Conservation (phyloP, 1,140 invertebrate genomes). For the Ericerus pela region DNA sequence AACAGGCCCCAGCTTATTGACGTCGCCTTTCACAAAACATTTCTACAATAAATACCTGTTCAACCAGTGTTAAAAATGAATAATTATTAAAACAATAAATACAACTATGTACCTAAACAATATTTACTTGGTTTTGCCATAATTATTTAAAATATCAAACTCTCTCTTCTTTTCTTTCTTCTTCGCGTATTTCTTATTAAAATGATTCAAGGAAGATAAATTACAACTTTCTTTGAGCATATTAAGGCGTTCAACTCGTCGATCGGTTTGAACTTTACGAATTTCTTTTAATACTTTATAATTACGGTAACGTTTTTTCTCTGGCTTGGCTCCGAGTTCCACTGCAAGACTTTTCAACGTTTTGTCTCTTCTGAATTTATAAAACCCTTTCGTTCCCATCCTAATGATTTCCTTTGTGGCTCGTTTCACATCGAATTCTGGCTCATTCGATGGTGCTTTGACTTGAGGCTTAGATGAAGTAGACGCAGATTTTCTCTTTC, state of each 20-base stretch:
- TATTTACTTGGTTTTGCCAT: background rate
- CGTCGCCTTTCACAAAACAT: too few relatives aligned
- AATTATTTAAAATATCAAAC: conserved; percentile 1
- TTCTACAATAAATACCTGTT: too few relatives aligned
- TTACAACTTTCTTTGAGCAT: conserved; percentile 1
- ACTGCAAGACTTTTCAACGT: background rate
- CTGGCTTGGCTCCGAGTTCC: background rate
- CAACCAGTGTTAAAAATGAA: too few relatives aligned
- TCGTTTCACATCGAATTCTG: background rate
- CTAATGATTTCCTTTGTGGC: background rate
- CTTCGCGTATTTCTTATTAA: background rate
- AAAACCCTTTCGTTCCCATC: background rate
- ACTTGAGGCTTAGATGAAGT: background rate
- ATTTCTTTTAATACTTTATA: conserved; percentile 1
- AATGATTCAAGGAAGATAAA: background rate
- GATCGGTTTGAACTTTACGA: background rate
- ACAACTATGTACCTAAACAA: too few relatives aligned
- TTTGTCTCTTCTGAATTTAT: background rate
- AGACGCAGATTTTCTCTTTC: too few relatives aligned
- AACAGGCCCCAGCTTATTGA: too few relatives aligned
- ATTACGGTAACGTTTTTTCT: background rate
- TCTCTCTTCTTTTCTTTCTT: background rate
- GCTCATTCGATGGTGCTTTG: background rate
- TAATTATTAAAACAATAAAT: too few relatives aligned
- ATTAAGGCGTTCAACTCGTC: background rate